Conservation (phyloP, 2,888 invertebrate species). For the Drosophila putrida region DNA sequence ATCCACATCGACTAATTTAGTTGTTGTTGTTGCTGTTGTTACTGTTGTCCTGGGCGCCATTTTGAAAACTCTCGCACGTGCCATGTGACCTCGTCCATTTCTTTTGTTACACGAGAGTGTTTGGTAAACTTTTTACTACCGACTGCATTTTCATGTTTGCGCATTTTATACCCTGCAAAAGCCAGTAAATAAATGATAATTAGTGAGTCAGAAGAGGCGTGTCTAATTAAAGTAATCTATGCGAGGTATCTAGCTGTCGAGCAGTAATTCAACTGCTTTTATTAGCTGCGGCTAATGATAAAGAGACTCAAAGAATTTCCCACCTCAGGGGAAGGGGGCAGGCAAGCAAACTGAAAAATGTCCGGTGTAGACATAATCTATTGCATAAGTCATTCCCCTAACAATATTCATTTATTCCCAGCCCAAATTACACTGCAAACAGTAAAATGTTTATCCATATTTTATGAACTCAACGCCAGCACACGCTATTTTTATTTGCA, state of each 20-base stretch:
- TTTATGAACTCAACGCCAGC: slow-evolving; percentile 34
- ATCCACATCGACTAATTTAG: slow-evolving; percentile 52
- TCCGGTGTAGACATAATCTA: slow-evolving; percentile 37
- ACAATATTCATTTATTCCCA: slow-evolving; percentile 53
- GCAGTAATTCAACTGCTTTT: background rate
- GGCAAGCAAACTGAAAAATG: slow-evolving; percentile 2
- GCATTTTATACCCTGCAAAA: slow-evolving; percentile 30
- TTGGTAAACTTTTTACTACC: slow-evolving; percentile 24
- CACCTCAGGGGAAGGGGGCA: slow-evolving; percentile 1
- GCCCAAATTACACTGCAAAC: slow-evolving; percentile 71
- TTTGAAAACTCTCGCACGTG: slow-evolving; percentile 59
- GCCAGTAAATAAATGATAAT: background rate
- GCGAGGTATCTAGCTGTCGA: background rate
- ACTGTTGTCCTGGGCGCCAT: slow-evolving; percentile 38
- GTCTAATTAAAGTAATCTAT: background rate
- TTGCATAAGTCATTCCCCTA: slow-evolving; percentile 50
- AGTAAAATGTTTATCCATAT: slow-evolving; percentile 65
- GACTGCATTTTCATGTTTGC: slow-evolving; percentile 42
- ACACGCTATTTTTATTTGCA: slow-evolving; percentile 67
- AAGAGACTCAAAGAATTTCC: slow-evolving; percentile 8
- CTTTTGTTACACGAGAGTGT: slow-evolving; percentile 47
- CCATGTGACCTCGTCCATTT: slow-evolving; percentile 55
- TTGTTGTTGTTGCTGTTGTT: slow-evolving; percentile 20
- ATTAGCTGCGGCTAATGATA: slow-evolving; percentile 15
- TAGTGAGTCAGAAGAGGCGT: background rate